Conservation (phyloP, 2,113 vertebrate species). For the Okapia johnstoni region DNA sequence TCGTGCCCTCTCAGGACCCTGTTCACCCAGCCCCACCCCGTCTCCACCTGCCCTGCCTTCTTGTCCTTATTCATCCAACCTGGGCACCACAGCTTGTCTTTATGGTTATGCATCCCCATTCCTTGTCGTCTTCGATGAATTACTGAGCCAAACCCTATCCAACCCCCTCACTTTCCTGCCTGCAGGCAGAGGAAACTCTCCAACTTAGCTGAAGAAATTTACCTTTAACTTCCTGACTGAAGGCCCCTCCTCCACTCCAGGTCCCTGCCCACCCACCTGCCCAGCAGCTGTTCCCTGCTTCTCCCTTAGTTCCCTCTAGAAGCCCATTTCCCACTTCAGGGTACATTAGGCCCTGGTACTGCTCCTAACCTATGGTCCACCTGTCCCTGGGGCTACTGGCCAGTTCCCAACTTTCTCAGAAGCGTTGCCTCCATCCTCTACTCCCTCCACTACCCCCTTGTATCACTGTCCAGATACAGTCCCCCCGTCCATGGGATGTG, state of each 20-base stretch:
- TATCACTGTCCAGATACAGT: not conserved
- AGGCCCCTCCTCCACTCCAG: not conserved
- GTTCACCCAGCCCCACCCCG: too few relatives aligned
- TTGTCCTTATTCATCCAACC: not conserved
- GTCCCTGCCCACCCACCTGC: not conserved
- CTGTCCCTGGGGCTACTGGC: not conserved
- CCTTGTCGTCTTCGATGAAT: not conserved
- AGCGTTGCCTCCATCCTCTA: not conserved
- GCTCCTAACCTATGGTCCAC: not conserved
- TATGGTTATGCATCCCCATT: accelerated
- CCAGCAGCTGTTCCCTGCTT: not conserved
- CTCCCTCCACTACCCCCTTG: not conserved
- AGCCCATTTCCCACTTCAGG: not conserved
- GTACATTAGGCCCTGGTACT: not conserved
- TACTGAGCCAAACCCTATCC: not conserved
- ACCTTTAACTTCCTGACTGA: not conserved
- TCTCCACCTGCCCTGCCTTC: not conserved
- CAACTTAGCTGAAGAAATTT: not conserved
- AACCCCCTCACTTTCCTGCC: not conserved
- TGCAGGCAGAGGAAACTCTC: not conserved
- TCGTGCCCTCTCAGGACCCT: too few relatives aligned
- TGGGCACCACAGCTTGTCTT: not conserved
- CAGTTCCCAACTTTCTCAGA: not conserved
- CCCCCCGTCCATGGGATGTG: not conserved
- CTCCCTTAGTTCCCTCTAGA: not conserved